Percentiles rank a stretch among this genome's conserved stretches.
Evolutionary conservation across 1,140 invertebrate genomes (phyloP).

Genomic region (Meteorus sp.): DNA sequence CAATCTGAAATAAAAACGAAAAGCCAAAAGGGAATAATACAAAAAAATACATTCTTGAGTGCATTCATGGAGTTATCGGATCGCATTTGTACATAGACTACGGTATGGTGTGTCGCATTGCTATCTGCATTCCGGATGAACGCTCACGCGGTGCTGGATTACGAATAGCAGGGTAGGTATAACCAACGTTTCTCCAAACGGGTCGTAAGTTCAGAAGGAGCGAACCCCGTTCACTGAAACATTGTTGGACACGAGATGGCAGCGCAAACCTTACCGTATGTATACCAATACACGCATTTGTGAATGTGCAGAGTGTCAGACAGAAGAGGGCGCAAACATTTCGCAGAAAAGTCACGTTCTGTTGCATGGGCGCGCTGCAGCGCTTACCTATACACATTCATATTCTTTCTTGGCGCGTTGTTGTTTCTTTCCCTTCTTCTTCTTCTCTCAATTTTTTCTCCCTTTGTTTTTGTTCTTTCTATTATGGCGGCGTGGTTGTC

Average conservation of each 20-base stretch:
- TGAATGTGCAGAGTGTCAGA: neutral
- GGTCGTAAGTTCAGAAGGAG: conserved; percentile 17
- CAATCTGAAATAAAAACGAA: too few species aligned
- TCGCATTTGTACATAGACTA: neutral
- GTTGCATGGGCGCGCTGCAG: neutral
- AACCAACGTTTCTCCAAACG: neutral
- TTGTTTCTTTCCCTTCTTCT: neutral
- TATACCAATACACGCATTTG: too few species aligned
- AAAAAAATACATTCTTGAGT: neutral
- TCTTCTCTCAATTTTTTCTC: neutral
- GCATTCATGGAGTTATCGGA: conserved; percentile 7
- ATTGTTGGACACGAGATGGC: too few species aligned
- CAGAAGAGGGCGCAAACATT: neutral
- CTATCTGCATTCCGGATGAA: conserved; percentile 18
- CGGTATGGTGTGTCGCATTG: conserved; percentile 1
- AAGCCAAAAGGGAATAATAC: too few species aligned
- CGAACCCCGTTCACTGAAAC: too few species aligned
- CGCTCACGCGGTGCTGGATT: conserved; percentile 12
- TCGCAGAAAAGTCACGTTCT: conserved; percentile 18
- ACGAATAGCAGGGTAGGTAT: conserved; percentile 5
- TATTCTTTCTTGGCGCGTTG: neutral
- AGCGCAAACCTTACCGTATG: too few species aligned
- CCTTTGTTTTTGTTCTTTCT: neutral
- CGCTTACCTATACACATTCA: too few species aligned
- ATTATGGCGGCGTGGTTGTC: neutral